Percentiles rank a stretch among this genome's conserved stretches.
These are phyloP conservation scores for Philhelius pedissequus DNA, from an alignment of 2,888 invertebrate species.

Conservation along the genomic window DNA sequence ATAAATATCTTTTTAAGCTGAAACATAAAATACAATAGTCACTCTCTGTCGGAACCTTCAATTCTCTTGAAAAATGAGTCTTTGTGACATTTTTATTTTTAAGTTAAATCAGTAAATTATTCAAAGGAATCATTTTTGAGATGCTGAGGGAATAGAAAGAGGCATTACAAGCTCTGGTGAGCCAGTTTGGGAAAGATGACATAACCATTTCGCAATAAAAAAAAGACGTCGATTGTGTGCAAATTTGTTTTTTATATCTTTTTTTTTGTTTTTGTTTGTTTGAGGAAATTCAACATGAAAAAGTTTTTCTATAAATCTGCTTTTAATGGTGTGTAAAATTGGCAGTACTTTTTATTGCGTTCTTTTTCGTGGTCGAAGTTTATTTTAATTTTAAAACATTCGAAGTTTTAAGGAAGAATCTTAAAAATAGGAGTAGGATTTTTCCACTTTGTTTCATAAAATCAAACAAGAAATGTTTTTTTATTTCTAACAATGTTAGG, in stretches of 20 bases:
- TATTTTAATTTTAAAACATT: background rate
- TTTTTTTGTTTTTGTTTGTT: background rate
- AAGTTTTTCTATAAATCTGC: constrained; percentile 9
- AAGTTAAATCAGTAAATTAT: constrained; percentile 42
- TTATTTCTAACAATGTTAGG: too few species aligned
- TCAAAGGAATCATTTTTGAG: constrained; percentile 1
- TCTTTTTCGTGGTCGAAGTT: background rate
- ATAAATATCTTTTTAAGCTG: background rate
- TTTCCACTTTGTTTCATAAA: too few species aligned
- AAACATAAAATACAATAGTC: background rate
- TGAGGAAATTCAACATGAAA: background rate
- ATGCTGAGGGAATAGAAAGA: background rate
- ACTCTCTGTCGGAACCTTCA: background rate
- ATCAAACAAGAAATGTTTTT: too few species aligned
- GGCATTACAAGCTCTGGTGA: constrained; percentile 3
- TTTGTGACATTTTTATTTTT: constrained; percentile 13
- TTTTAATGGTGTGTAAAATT: constrained; percentile 21
- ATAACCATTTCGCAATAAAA: constrained; percentile 38
- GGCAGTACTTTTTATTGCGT: background rate
- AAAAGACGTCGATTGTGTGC: background rate
- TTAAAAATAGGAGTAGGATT: too few species aligned
- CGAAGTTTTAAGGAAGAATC: background rate
- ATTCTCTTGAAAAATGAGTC: background rate
- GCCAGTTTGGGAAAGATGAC: constrained; percentile 37
- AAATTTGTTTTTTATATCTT: background rate